Percentiles rank a stretch among this genome's conserved stretches.
These are phyloP conservation scores for Lomographa bimaculata DNA, from an alignment of 2,888 invertebrate species.

Conservation along the genomic window DNA sequence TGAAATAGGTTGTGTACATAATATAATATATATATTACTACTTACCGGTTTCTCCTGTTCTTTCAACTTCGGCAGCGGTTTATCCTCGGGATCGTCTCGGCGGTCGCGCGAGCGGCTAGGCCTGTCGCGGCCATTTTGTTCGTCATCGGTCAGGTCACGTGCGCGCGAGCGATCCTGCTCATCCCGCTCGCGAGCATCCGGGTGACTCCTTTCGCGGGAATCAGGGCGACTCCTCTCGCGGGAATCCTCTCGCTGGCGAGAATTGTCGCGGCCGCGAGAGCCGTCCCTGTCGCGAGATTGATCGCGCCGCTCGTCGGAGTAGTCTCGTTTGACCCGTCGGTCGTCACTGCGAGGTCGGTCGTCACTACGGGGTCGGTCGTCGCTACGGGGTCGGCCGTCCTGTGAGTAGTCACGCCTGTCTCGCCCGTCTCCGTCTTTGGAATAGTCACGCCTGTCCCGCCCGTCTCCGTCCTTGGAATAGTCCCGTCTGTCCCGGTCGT, in stretches of 20 bases:
- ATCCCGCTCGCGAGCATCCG: slow-evolving; percentile 28
- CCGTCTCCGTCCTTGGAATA: slow-evolving; percentile 37
- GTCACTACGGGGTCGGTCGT: slow-evolving; percentile 15
- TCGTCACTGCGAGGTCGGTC: slow-evolving; percentile 12
- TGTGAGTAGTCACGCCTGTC: slow-evolving; percentile 38
- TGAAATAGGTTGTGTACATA: too few species aligned
- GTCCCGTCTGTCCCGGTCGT: slow-evolving; percentile 47
- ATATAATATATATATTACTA: too few species aligned
- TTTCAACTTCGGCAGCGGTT: slow-evolving; percentile 87
- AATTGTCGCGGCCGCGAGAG: slow-evolving; percentile 28
- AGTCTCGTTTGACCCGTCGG: slow-evolving; percentile 26
- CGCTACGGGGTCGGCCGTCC: slow-evolving; percentile 21
- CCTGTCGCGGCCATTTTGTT: slow-evolving; percentile 56
- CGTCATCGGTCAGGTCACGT: slow-evolving; percentile 54
- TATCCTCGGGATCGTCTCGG: slow-evolving; percentile 48
- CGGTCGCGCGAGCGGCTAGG: slow-evolving; percentile 61
- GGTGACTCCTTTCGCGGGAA: slow-evolving; percentile 28
- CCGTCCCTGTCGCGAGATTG: slow-evolving; percentile 40
- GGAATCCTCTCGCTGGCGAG: slow-evolving; percentile 18
- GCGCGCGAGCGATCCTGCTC: slow-evolving; percentile 31
- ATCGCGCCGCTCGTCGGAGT: slow-evolving; percentile 30
- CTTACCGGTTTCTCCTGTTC: slow-evolving; percentile 89
- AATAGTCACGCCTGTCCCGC: slow-evolving; percentile 58
- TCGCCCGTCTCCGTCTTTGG: slow-evolving; percentile 52
- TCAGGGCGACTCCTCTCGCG: slow-evolving; percentile 27